phyloP scores from a whole-genome alignment of 2,797 vertebrate genomes.

The Sebastes diploproa region DNA sequence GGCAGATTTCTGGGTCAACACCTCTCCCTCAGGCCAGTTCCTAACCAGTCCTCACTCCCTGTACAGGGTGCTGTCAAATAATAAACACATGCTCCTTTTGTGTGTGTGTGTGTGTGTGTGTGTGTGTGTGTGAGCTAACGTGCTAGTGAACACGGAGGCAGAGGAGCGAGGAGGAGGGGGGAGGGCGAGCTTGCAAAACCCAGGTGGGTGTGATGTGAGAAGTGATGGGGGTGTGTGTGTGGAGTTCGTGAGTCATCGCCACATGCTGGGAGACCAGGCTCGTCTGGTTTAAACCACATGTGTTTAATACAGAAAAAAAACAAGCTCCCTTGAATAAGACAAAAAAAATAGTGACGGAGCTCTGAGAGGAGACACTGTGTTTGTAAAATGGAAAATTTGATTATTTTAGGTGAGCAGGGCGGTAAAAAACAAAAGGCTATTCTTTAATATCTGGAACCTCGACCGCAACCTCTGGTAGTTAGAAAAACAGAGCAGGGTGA shows the following conservation, averaged over 20 bases:
- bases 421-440: constrained; percentile 26
- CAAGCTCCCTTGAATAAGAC: constrained; percentile 21
- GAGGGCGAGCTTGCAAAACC: constrained; percentile 21
- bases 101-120: not conserved
- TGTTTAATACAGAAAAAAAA: constrained; percentile 48
- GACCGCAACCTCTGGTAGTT: not conserved
- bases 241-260: constrained; percentile 68
- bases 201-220: constrained; percentile 66
- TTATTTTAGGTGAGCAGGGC: not conserved
- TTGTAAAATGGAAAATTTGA: constrained; percentile 5
- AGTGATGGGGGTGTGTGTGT: constrained; percentile 21
- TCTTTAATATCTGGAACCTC: constrained; percentile 36
- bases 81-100: constrained; percentile 49
- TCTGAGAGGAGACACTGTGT: not conserved
- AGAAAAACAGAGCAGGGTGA: constrained; percentile 26
- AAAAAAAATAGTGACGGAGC: not conserved
- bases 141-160: not conserved
- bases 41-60: not conserved
- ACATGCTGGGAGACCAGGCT: constrained; percentile 73
- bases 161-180: not conserved
- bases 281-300: constrained; percentile 65
- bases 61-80: constrained; percentile 39
- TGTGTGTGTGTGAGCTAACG: constrained; percentile 1
- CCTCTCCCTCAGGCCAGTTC: not conserved
- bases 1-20: constrained; percentile 50